Evolutionary conservation across 2,797 vertebrate genomes (phyloP).

Genomic region (Heliangelus exortis): DNA sequence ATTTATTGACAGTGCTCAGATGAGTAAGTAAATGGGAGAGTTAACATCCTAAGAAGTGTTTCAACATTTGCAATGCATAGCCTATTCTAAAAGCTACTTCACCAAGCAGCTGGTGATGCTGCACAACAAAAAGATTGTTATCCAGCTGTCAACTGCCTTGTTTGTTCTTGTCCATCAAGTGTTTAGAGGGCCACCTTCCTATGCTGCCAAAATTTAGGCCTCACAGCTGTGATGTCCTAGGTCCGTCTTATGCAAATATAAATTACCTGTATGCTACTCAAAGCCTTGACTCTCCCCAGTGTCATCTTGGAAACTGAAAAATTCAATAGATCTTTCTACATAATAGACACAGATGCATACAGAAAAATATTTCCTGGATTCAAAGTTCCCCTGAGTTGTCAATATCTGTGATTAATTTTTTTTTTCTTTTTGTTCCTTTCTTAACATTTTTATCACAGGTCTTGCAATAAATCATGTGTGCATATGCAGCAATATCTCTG

Average conservation of each 20-base stretch:
- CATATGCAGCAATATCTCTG: background rate
- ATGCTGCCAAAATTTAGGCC: background rate
- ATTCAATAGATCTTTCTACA: background rate
- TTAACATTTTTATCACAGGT: background rate
- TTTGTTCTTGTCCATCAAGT: slow-evolving; percentile 27
- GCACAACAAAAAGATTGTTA: slow-evolving; percentile 34
- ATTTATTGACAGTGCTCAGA: background rate
- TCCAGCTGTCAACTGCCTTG: slow-evolving; percentile 37
- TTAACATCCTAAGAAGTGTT: slow-evolving; percentile 20
- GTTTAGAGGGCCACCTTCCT: slow-evolving; percentile 1
- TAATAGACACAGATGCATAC: background rate
- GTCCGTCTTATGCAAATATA: background rate
- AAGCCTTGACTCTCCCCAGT: background rate
- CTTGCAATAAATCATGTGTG: background rate
- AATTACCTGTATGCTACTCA: background rate
- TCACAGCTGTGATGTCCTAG: background rate
- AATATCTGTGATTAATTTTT: background rate
- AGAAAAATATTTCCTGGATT: background rate
- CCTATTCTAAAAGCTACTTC: slow-evolving; percentile 5
- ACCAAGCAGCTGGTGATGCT: slow-evolving; percentile 34
- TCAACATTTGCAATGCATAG: background rate
- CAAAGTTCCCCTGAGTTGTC: background rate
- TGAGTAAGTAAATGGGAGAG: background rate
- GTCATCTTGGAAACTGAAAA: background rate
- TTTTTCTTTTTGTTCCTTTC: background rate